phyloP scores from a whole-genome alignment of 2,113 vertebrate genomes.

The Phalacrocorax brasilianus region DNA sequence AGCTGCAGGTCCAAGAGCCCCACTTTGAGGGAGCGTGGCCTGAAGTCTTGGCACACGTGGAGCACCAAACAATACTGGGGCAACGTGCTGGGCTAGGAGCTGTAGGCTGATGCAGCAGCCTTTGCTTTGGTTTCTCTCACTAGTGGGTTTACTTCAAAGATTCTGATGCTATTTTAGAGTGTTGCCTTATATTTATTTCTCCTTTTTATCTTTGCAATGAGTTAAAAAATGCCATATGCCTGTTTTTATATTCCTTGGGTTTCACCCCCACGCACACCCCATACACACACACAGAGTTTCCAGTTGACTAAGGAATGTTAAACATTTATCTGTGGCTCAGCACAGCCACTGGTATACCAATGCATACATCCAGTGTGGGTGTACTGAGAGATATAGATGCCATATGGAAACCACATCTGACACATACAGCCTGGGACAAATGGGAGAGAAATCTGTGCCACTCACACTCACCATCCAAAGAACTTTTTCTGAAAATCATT shows the following conservation, averaged over 20 bases:
- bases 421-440: constrained; percentile 52
- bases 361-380: constrained; percentile 41
- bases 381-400: constrained; percentile 28
- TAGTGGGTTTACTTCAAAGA: constrained; percentile 12
- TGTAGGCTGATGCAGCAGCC: background rate
- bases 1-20: background rate
- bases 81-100: background rate
- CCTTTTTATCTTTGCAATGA: constrained; percentile 46
- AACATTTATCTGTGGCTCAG: constrained; percentile 49
- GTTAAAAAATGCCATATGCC: constrained; percentile 67
- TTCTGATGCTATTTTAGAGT: constrained; percentile 8
- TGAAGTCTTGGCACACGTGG: background rate
- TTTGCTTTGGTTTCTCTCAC: background rate
- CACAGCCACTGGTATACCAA: constrained; percentile 11
- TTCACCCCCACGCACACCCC: constrained; percentile 17
- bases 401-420: constrained; percentile 64
- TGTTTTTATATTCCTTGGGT: constrained; percentile 64
- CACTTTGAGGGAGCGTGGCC: background rate
- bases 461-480: background rate
- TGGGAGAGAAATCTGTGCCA: constrained; percentile 47
- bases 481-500: constrained; percentile 9
- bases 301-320: constrained; percentile 62
- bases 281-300: constrained; percentile 11
- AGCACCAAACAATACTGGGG: background rate
- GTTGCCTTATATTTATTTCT: constrained; percentile 40